phyloP scores from a whole-genome alignment of 1,140 invertebrate genomes.

The Zaprionus kolodkinae region DNA sequence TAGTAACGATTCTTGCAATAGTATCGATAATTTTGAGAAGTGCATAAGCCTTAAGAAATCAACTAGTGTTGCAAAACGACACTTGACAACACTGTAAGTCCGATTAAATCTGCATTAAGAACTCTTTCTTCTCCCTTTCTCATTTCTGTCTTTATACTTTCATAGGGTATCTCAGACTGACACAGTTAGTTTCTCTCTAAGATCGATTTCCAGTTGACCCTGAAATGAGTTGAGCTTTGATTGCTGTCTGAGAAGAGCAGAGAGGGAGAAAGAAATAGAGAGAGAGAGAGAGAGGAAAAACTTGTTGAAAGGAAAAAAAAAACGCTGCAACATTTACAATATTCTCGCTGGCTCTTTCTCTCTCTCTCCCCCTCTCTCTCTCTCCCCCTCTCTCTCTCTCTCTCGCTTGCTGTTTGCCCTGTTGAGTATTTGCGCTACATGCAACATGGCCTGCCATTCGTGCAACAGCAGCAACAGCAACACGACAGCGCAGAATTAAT shows the following conservation, averaged over 20 bases:
- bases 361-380: not conserved
- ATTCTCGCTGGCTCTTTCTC: not conserved
- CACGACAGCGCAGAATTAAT: conserved; percentile 42
- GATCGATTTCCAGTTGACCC: conserved; percentile 16
- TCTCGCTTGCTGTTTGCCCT: not conserved
- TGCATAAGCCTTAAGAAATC: no score
- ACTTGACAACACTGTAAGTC: no score
- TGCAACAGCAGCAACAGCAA: conserved; percentile 45
- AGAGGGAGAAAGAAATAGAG: no score
- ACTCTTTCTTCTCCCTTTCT: no score
- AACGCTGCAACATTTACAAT: conserved; percentile 10
- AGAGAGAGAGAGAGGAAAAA: no score
- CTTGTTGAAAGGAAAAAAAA: not conserved
- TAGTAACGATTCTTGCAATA: no score
- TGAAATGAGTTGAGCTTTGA: conserved; percentile 12
- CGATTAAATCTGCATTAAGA: no score
- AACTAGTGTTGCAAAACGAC: no score
- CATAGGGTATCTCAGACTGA: no score
- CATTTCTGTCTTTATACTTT: no score
- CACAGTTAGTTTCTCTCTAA: no score
- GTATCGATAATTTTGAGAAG: no score
- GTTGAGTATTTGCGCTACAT: conserved; percentile 22
- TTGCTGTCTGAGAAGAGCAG: not conserved
- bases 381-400: not conserved
- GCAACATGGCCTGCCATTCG: conserved; percentile 39